phyloP scores from a whole-genome alignment of 2,888 invertebrate genomes.

The Cephus sareptanus region DNA sequence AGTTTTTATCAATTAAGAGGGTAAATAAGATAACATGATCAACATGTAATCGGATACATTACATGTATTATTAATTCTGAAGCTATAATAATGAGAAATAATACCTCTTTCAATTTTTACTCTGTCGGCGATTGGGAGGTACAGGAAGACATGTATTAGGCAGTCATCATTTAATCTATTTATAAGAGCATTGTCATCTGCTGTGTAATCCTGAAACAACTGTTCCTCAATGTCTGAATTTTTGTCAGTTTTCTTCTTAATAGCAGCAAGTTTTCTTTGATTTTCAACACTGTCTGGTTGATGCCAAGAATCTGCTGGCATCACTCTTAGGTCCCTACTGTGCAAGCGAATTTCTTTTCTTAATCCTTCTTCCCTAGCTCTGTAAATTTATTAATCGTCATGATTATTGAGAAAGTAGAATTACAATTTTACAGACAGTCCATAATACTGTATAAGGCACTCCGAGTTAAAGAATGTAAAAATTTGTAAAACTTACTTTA shows the following conservation, averaged over 20 bases:
- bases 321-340: constrained; percentile 65
- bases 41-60: neutral
- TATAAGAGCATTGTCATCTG: constrained; percentile 51
- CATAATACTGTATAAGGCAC: neutral
- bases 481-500: constrained; percentile 64
- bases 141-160: constrained; percentile 68
- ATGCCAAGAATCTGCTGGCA: constrained; percentile 74
- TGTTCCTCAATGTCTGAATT: constrained; percentile 38
- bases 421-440: neutral
- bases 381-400: constrained; percentile 19
- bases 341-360: constrained; percentile 52
- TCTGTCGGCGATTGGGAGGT: constrained; percentile 68
- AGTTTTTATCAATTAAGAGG: too few relatives aligned
- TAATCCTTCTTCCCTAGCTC: constrained; percentile 48
- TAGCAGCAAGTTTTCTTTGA: constrained; percentile 26
- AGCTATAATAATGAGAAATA: neutral
- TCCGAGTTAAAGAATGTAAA: neutral
- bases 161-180: constrained; percentile 71
- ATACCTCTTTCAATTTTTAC: constrained; percentile 69
- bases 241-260: constrained; percentile 39
- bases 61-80: neutral
- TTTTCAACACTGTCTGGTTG: constrained; percentile 68
- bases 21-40: too few relatives aligned
- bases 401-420: neutral
- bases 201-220: constrained; percentile 13